phyloP scores from a whole-genome alignment of 1,140 invertebrate genomes.

The Cherax quadricarinatus region DNA sequence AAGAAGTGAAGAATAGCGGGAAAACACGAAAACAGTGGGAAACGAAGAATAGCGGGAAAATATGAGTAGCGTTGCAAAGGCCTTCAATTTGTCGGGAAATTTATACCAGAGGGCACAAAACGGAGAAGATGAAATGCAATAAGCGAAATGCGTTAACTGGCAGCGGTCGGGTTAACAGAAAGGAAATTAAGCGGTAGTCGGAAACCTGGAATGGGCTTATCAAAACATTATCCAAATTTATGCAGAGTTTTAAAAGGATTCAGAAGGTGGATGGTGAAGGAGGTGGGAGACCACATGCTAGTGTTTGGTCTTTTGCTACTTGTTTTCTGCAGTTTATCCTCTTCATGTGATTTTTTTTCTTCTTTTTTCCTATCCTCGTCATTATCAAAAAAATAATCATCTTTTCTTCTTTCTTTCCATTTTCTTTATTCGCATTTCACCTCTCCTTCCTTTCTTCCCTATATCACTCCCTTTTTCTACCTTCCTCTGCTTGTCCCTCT shows the following conservation, averaged over 20 bases:
- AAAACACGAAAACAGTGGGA: no score
- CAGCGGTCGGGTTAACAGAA: constrained; percentile 27
- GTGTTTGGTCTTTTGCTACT: no score
- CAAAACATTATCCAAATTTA: constrained; percentile 45
- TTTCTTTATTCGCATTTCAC: not conserved
- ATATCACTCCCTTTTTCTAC: not conserved
- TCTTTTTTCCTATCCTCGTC: no score
- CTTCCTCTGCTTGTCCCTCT: not conserved
- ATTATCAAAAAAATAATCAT: no score
- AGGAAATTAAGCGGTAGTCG: constrained; percentile 13
- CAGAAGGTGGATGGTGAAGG: not conserved
- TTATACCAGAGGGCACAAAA: not conserved
- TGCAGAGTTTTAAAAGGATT: constrained; percentile 25
- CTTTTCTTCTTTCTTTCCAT: not conserved
- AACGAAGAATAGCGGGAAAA: not conserved
- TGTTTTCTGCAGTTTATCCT: no score
- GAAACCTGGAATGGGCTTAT: constrained; percentile 22
- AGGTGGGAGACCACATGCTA: not conserved
- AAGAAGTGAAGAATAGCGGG: no score
- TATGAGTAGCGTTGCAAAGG: no score
- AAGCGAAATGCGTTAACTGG: constrained; percentile 29
- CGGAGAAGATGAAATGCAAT: constrained; percentile 30
- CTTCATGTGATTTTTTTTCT: no score
- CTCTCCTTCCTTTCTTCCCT: not conserved
- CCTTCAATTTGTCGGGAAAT: not conserved